phyloP scores from a whole-genome alignment of 2,797 vertebrate species.

The Danio kyathit region DNA sequence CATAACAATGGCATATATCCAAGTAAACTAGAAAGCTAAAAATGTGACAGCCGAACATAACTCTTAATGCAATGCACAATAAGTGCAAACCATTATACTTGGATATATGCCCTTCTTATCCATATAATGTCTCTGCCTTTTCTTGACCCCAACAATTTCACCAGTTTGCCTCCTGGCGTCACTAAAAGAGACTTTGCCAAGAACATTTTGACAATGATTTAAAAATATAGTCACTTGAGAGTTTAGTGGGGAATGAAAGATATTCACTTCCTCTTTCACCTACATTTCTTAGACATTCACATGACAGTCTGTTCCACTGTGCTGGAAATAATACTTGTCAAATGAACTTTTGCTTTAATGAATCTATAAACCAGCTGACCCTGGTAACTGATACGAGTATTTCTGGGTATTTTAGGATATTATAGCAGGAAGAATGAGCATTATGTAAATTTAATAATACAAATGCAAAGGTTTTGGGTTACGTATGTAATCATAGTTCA shows the following conservation, averaged over 20 bases:
- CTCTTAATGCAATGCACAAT: too few species aligned
- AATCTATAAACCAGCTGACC: not conserved
- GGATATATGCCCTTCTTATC: too few species aligned
- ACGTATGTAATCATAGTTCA: too few species aligned
- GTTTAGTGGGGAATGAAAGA: slow-evolving; percentile 1
- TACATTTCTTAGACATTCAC: slow-evolving; percentile 28
- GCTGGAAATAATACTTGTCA: not conserved
- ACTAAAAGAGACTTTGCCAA: slow-evolving; percentile 35
- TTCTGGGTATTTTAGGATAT: not conserved
- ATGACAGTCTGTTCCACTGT: slow-evolving; percentile 17
- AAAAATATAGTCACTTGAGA: slow-evolving; percentile 36
- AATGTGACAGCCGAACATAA: too few species aligned
- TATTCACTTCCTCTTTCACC: slow-evolving; percentile 34
- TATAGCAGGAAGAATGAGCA: not conserved
- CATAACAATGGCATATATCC: too few species aligned
- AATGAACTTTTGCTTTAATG: slow-evolving; percentile 32
- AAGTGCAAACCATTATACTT: too few species aligned
- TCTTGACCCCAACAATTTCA: slow-evolving; percentile 32
- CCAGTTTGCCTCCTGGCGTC: slow-evolving; percentile 38
- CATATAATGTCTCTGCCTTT: slow-evolving; percentile 2
- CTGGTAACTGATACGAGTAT: not conserved
- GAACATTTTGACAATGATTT: slow-evolving; percentile 21
- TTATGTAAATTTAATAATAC: not conserved
- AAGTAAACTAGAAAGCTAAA: too few species aligned
- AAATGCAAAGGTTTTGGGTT: not conserved